Evolutionary conservation across 2,113 vertebrate genomes (phyloP).

Genomic region (Phycodurus eques): DNA sequence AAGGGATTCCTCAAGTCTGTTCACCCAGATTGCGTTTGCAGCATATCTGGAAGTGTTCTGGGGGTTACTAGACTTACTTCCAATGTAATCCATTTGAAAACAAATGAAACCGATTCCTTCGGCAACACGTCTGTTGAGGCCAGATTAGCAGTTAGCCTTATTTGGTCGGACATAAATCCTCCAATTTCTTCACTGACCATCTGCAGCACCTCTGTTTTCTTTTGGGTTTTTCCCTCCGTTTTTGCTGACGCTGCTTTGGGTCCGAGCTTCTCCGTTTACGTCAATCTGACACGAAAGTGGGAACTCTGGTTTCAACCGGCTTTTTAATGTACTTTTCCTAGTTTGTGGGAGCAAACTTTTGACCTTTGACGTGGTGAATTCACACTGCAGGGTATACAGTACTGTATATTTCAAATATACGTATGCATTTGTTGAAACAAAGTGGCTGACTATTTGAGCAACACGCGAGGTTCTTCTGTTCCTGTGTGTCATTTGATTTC

Average conservation of each 20-base stretch:
- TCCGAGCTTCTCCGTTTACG: no score
- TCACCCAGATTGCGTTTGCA: neutral
- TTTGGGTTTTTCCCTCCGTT: no score
- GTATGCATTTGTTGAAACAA: neutral
- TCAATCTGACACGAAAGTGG: no score
- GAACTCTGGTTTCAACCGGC: no score
- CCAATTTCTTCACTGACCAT: neutral
- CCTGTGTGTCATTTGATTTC: neutral
- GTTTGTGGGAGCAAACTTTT: neutral
- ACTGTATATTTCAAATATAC: neutral
- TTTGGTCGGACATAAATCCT: neutral
- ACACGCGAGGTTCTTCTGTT: neutral
- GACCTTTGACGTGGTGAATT: neutral
- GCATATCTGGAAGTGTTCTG: neutral
- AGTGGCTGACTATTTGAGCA: no score
- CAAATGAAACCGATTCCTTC: neutral
- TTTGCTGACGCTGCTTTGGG: no score
- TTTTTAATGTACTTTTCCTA: no score
- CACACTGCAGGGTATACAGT: no score
- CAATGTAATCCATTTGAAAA: neutral
- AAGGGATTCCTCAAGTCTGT: constrained; percentile 21
- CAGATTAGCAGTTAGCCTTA: neutral
- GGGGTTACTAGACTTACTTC: neutral
- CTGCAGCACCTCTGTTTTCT: neutral
- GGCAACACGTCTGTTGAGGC: neutral